A percentile compares a stretch with the other conserved stretches of the same genome.
Conservation (phyloP, 92 coral and sea anemone species). For the Porites lobata region DNA sequence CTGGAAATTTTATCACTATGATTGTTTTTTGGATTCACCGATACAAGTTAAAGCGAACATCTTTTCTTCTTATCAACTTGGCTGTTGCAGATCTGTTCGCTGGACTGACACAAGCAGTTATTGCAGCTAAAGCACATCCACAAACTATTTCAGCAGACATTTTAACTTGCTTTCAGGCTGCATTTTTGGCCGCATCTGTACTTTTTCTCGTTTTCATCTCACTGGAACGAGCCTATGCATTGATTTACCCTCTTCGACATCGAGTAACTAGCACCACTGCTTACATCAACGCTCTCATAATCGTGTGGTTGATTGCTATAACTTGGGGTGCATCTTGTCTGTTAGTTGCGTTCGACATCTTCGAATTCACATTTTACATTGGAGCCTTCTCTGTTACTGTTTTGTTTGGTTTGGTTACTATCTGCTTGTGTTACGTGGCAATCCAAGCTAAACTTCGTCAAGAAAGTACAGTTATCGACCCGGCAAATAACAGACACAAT, state of each 20-base stretch:
- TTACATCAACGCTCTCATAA: not conserved
- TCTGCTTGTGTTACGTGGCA: not conserved
- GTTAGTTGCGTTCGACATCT: not conserved
- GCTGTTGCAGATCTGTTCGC: not conserved
- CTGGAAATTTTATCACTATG: not conserved
- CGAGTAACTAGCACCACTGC: not conserved
- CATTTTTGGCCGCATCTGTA: not conserved
- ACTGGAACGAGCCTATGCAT: not conserved
- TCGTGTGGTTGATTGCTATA: not conserved
- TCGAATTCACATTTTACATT: not conserved
- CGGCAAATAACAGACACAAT: not conserved
- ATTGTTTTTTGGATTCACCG: not conserved
- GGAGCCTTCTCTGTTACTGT: not conserved
- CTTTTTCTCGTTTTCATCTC: not conserved
- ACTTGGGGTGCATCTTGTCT: not conserved
- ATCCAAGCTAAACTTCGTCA: not conserved
- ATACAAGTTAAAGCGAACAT: not conserved
- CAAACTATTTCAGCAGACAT: not conserved
- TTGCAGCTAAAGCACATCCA: not conserved
- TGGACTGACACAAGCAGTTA: not conserved
- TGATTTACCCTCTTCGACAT: slow-evolving; percentile 19
- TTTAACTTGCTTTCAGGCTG: not conserved
- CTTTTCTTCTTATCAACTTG: slow-evolving; percentile 11
- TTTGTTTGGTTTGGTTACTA: not conserved
- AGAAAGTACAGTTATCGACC: not conserved